Evolutionary conservation across 2,113 vertebrate species (phyloP).

Genomic region (Bothrops jararaca): DNA sequence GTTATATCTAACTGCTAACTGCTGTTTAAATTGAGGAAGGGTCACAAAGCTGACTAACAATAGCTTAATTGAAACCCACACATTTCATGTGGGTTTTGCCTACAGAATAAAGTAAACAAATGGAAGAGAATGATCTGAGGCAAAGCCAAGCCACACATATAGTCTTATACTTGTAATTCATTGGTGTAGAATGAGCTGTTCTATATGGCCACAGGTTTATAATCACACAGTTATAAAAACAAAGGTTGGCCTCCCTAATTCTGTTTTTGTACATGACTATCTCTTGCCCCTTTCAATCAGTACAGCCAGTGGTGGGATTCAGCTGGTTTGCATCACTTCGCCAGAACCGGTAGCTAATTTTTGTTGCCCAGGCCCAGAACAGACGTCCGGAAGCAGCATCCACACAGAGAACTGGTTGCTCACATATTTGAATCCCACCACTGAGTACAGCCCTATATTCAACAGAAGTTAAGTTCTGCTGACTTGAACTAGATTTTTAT

Average conservation of each 20-base stretch:
- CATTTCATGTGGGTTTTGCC: constrained; percentile 2
- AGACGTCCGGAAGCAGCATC: no score
- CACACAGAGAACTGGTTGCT: no score
- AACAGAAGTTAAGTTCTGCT: neutral
- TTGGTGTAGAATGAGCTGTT: neutral
- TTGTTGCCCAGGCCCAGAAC: no score
- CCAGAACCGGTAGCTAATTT: no score
- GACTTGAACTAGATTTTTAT: neutral
- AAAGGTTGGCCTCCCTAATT: neutral
- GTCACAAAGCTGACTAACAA: neutral
- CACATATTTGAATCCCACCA: no score
- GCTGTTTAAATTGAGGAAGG: neutral
- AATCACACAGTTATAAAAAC: neutral
- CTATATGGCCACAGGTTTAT: neutral
- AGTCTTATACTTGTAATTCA: no score
- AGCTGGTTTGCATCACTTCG: no score
- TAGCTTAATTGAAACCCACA: neutral
- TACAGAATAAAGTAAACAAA: neutral
- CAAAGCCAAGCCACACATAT: neutral
- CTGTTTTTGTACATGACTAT: neutral
- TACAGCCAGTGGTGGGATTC: no score
- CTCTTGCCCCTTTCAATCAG: neutral
- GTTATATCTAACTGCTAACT: constrained; percentile 18
- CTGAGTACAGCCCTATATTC: neutral
- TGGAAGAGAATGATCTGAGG: neutral